Conservation (phyloP, 2,888 invertebrate genomes). For the Galerucella calmariensis region DNA sequence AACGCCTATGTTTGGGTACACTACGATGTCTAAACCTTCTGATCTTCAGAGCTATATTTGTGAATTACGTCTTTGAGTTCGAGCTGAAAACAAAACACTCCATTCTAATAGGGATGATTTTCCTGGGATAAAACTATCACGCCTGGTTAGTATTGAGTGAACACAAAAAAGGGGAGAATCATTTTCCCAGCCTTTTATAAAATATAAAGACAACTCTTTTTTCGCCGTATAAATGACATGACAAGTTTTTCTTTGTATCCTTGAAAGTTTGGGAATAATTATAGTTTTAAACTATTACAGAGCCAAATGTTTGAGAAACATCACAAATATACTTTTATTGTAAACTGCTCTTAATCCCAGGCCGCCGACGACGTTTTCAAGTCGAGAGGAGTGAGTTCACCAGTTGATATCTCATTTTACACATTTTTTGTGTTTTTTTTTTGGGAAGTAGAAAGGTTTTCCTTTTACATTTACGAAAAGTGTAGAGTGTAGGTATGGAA, state of each 20-base stretch:
- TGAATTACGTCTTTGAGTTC: constrained; percentile 20
- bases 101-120: constrained; percentile 21
- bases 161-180: background rate
- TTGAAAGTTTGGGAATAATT: background rate
- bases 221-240: background rate
- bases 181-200: constrained; percentile 2
- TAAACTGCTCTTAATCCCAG: too few species aligned
- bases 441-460: too few species aligned
- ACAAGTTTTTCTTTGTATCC: background rate
- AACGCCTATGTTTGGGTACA: background rate
- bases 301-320: too few species aligned
- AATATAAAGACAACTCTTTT: background rate
- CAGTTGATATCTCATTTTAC: too few species aligned
- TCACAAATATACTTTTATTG: too few species aligned
- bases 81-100: constrained; percentile 22
- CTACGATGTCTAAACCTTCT: background rate
- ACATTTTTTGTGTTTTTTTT: too few species aligned
- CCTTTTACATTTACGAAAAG: too few species aligned
- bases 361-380: too few species aligned
- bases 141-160: constrained; percentile 19
- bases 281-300: too few species aligned
- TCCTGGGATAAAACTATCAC: constrained; percentile 17
- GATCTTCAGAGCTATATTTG: constrained; percentile 9
- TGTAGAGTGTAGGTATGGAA: too few species aligned
- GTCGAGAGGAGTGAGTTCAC: too few species aligned